These are phyloP conservation scores for Enhydra lutris DNA, from an alignment of 2,113 vertebrate genomes.

Conservation along the genomic window DNA sequence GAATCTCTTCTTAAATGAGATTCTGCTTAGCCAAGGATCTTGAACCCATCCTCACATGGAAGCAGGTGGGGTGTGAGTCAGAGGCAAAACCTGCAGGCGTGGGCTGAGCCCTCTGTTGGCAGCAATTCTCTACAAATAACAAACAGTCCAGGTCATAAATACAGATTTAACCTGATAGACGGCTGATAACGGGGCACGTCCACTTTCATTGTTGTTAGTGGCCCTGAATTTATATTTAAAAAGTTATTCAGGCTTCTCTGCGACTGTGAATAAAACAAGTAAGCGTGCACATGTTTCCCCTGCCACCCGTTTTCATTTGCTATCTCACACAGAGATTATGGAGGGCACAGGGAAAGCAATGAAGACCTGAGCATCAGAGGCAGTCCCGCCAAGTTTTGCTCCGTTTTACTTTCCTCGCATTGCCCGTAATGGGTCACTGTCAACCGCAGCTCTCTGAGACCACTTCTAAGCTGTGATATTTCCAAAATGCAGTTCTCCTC, in stretches of 20 bases:
- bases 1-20: neutral
- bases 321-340: neutral
- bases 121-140: neutral
- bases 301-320: too few relatives aligned
- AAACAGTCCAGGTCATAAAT: neutral
- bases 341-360: too few relatives aligned
- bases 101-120: accelerated
- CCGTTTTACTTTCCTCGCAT: neutral
- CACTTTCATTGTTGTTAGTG: neutral
- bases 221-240: too few relatives aligned
- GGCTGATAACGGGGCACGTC: too few relatives aligned
- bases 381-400: neutral
- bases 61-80: accelerated
- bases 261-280: neutral
- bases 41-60: neutral
- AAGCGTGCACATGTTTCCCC: neutral
- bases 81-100: neutral
- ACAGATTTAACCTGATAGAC: neutral
- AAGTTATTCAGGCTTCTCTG: neutral
- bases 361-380: neutral
- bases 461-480: neutral
- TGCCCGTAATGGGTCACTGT: neutral
- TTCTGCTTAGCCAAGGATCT: neutral
- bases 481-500: neutral
- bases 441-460: neutral